Percentiles rank a stretch among this genome's conserved stretches.
Evolutionary conservation across 2,113 vertebrate genomes (phyloP).

Genomic region (Nibea coibor): DNA sequence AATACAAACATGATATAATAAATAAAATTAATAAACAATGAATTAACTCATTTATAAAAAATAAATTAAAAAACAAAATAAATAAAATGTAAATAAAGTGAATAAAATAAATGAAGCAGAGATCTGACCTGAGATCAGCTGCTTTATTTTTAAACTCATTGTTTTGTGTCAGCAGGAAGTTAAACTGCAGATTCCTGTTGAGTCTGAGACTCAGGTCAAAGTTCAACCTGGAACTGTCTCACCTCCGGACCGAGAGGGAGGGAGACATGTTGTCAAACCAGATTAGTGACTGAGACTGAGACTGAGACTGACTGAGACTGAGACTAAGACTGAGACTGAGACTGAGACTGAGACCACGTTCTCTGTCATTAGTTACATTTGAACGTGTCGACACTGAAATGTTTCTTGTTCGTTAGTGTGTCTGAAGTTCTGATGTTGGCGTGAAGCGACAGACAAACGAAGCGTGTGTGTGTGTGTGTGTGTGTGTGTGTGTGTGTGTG

Average conservation of each 20-base stretch:
- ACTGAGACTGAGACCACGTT: background rate
- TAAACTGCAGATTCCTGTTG: slow-evolving; percentile 49
- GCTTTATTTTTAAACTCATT: slow-evolving; percentile 47
- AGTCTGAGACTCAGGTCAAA: slow-evolving; percentile 54
- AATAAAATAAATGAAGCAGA: background rate
- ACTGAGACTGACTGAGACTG: no score
- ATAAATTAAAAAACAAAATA: no score
- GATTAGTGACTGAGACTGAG: background rate
- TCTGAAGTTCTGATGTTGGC: background rate
- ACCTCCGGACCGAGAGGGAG: slow-evolving; percentile 5
- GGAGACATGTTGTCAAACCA: background rate
- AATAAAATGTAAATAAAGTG: background rate
- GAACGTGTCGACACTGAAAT: background rate
- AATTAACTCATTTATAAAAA: no score
- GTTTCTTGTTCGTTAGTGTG: background rate
- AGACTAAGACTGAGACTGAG: no score
- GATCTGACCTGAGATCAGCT: background rate
- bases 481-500: no score
- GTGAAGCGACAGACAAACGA: no score
- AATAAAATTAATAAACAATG: no score
- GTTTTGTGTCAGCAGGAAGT: slow-evolving; percentile 39
- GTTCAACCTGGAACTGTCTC: slow-evolving; percentile 40
- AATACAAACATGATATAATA: no score
- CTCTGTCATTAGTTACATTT: background rate
- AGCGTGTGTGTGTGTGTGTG: no score